Percentiles rank a stretch among this genome's conserved stretches.
These are phyloP conservation scores for Conger conger DNA, from an alignment of 2,113 vertebrate genomes.

Conservation along the genomic window DNA sequence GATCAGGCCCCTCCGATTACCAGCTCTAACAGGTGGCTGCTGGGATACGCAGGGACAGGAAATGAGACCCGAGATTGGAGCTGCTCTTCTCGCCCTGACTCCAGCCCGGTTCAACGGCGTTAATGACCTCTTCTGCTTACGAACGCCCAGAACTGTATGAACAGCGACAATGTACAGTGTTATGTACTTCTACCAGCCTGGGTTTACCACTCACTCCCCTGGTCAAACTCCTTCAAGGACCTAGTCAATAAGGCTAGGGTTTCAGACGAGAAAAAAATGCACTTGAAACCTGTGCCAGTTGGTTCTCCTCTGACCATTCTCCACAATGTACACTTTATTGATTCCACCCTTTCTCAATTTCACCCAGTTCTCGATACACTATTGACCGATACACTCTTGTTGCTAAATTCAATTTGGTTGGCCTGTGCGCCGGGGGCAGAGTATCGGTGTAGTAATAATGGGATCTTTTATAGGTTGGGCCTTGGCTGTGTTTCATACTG, in stretches of 20 bases:
- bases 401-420: slow-evolving; percentile 62
- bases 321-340: slow-evolving; percentile 46
- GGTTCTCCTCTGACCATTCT: slow-evolving; percentile 23
- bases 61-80: slow-evolving; percentile 36
- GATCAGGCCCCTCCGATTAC: slow-evolving; percentile 5
- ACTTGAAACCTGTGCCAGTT: not conserved
- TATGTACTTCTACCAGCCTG: not conserved
- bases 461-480: slow-evolving; percentile 65
- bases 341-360: slow-evolving; percentile 67
- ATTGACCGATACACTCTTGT: slow-evolving; percentile 39
- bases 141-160: no score
- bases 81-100: not conserved
- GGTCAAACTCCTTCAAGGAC: not conserved
- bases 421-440: slow-evolving; percentile 45
- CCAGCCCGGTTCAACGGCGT: no score
- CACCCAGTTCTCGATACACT: slow-evolving; percentile 63
- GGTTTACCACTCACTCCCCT: not conserved
- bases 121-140: no score
- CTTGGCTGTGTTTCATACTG: slow-evolving; percentile 58
- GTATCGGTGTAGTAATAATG: slow-evolving; percentile 55
- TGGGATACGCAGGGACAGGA: not conserved
- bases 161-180: not conserved
- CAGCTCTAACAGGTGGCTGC: not conserved
- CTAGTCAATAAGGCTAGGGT: not conserved
- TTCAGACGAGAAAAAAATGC: not conserved